A percentile compares a stretch with the other conserved stretches of the same genome.
phyloP scores from a whole-genome alignment of 2,113 vertebrate genomes.

The Prunella fulvescens region DNA sequence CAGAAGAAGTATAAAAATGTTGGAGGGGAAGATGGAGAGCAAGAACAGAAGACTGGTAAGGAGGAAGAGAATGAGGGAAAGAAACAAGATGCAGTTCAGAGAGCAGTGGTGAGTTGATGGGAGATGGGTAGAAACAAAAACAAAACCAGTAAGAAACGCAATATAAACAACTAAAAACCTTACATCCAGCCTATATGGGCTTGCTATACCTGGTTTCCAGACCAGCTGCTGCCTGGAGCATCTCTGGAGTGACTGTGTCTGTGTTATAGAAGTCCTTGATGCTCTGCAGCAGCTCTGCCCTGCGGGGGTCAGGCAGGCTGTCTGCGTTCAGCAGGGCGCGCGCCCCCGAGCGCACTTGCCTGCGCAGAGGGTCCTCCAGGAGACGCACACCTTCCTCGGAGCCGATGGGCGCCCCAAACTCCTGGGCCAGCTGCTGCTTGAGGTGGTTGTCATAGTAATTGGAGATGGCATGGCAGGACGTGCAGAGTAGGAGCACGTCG shows the following conservation, averaged over 20 bases:
- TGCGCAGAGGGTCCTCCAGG: slow-evolving; percentile 85
- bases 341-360: slow-evolving; percentile 89
- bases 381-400: slow-evolving; percentile 88
- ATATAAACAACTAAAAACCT: background rate
- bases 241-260: slow-evolving; percentile 69
- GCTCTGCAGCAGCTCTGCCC: slow-evolving; percentile 78
- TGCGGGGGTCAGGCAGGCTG: slow-evolving; percentile 79
- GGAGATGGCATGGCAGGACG: slow-evolving; percentile 90
- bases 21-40: background rate
- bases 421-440: slow-evolving; percentile 88
- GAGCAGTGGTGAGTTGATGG: background rate
- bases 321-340: slow-evolving; percentile 86
- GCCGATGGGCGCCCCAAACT: slow-evolving; percentile 86
- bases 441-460: slow-evolving; percentile 89
- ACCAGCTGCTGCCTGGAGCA: slow-evolving; percentile 80
- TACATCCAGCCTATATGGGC: background rate
- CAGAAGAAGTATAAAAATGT: background rate
- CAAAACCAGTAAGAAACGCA: background rate
- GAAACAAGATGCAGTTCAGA: background rate
- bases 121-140: background rate
- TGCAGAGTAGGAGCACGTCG: slow-evolving; percentile 94
- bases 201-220: slow-evolving; percentile 87
- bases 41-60: background rate
- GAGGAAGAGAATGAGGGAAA: background rate
- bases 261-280: slow-evolving; percentile 76